These are phyloP conservation scores for Napeogenes sylphis DNA, from an alignment of 2,888 invertebrate genomes.

Conservation along the genomic window DNA sequence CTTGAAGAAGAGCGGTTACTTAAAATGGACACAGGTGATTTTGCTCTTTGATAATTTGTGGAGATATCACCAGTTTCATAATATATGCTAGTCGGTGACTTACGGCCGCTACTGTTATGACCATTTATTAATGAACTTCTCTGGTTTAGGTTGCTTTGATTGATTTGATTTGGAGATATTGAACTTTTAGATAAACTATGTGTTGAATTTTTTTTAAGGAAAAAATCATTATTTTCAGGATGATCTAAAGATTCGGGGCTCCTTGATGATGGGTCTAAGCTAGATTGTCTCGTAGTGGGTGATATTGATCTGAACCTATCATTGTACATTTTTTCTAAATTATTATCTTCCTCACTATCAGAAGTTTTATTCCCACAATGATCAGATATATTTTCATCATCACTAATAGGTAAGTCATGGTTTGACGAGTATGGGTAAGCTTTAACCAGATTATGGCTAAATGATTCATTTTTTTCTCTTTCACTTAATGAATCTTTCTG, in stretches of 20 bases:
- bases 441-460: constrained; percentile 34
- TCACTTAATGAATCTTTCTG: constrained; percentile 64
- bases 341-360: constrained; percentile 52
- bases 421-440: constrained; percentile 14
- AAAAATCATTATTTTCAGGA: constrained; percentile 45
- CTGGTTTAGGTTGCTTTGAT: constrained; percentile 43
- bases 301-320: constrained; percentile 58
- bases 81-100: constrained; percentile 15
- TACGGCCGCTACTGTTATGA: constrained; percentile 35
- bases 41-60: constrained; percentile 35
- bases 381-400: constrained; percentile 36
- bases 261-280: constrained; percentile 37
- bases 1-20: constrained; percentile 48
- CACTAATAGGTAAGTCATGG: constrained; percentile 34
- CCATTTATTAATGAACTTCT: constrained; percentile 38
- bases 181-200: constrained; percentile 35
- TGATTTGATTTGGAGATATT: constrained; percentile 41
- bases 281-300: constrained; percentile 45
- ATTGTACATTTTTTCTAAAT: constrained; percentile 63
- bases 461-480: constrained; percentile 42
- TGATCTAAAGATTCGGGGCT: constrained; percentile 31
- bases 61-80: constrained; percentile 5
- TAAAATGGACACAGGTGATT: constrained; percentile 49
- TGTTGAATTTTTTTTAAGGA: constrained; percentile 46
- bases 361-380: constrained; percentile 35